Evolutionary conservation across 2,113 vertebrate species (phyloP).

Genomic region (Oxygymnocypris stewartii): DNA sequence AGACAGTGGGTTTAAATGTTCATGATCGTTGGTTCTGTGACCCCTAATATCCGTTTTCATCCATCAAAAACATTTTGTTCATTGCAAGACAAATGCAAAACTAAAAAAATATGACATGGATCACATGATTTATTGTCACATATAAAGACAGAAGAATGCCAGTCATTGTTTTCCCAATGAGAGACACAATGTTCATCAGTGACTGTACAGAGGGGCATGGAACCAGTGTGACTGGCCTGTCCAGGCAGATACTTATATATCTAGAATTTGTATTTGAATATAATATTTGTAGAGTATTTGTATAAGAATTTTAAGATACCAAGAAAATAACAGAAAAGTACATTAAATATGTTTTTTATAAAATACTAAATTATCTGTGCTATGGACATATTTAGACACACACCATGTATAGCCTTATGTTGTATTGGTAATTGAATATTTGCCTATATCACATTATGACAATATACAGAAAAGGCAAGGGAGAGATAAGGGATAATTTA

Average conservation of each 20-base stretch:
- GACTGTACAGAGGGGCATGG: constrained; percentile 13
- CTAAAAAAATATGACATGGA: constrained; percentile 46
- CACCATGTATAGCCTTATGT: background rate
- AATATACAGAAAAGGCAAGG: background rate
- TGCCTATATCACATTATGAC: fast-evolving
- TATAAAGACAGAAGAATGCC: constrained; percentile 51
- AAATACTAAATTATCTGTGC: too few species aligned
- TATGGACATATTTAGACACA: background rate
- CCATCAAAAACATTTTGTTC: constrained; percentile 52
- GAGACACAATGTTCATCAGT: constrained; percentile 21
- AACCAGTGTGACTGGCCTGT: background rate
- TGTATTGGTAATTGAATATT: background rate
- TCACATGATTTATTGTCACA: constrained; percentile 57
- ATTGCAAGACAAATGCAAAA: constrained; percentile 46
- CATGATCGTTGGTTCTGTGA: constrained; percentile 47
- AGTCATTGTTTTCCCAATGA: constrained; percentile 48
- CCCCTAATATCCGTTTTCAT: constrained; percentile 54
- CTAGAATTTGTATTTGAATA: too few species aligned
- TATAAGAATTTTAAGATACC: background rate
- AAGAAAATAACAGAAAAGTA: background rate
- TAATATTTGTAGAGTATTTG: too few species aligned
- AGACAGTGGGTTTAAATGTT: constrained; percentile 54
- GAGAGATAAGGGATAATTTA: background rate
- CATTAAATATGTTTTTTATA: too few species aligned
- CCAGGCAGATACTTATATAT: background rate